Base-by-base conservation (phyloP, 1,140 invertebrate genomes). In the Arion vulgaris region DNA sequence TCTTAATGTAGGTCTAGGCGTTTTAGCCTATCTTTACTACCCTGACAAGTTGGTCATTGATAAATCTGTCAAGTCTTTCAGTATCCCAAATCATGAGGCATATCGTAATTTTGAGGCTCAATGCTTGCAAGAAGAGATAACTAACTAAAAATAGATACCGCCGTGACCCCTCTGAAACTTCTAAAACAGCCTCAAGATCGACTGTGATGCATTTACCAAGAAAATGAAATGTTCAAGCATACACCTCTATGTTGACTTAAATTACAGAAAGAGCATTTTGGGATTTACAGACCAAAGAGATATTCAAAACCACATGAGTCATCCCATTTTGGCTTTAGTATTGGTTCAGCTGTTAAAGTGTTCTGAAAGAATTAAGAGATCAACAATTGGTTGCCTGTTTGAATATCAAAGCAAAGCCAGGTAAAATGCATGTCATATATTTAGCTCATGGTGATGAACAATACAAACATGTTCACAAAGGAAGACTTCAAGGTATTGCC, bases 51-150 rank as follows among this genome's bases (percentile, higher is more conserved):
- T 80, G 38, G 84, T 87, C 23, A 87, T 91, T 38, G 90, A 91
- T 73, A 89, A 89, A 72, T 91, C 90, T 19, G 84, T 90, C 41
- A 80, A 86, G 69, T 85, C 90, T 28, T 91, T 91, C 78, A 86
- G 85, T 72, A 91, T 91, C 76, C 90, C 90, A 41, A 87, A 90
- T 77, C 90, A 91, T 81, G 66, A 85, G 69, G 88, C 87, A 23
- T 89, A 88, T 32, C 38, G 83, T 23, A 81, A 86, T 74, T 87
- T 82, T 83, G 86, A 88, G 26, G 86, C 89, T 19, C 89, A n/a
- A 85, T 83, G 32, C 19, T 84, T 17, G 90, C 88, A 0, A 84
- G 82, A 19, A 83, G 78, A 34, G 80, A 89, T 69, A 85, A 82
- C 74, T 66, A 49, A 36, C 62, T 1, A n/a, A 13, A 13, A 9